Percentiles rank a stretch among this genome's conserved stretches.
These are phyloP conservation scores for Numenius arquata DNA, from an alignment of 2,113 vertebrate species.

Conservation along the genomic window DNA sequence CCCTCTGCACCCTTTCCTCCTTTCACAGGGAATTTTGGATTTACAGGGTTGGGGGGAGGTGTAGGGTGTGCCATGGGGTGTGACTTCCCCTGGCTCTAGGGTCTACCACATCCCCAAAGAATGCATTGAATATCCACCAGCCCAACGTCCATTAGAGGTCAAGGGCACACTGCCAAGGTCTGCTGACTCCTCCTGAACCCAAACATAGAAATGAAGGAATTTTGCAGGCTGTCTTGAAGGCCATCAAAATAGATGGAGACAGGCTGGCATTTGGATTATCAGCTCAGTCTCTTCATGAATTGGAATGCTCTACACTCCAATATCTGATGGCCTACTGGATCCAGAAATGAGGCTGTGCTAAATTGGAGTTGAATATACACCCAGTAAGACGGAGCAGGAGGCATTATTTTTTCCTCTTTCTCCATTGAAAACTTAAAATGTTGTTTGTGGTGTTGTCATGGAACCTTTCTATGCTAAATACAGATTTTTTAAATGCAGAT, in stretches of 20 bases:
- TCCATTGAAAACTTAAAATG: background rate
- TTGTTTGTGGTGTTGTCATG: background rate
- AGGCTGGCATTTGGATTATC: background rate
- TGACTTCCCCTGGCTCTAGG: background rate
- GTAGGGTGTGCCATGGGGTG: background rate
- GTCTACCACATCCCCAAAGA: background rate
- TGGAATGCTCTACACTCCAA: background rate
- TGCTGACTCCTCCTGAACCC: background rate
- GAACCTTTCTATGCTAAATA: background rate
- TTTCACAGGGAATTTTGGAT: background rate
- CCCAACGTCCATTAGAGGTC: background rate
- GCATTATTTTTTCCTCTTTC: background rate
- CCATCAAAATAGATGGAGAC: background rate
- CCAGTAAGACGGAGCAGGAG: background rate
- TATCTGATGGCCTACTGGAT: background rate
- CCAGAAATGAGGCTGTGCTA: background rate
- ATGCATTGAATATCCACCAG: background rate
- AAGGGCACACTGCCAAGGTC: background rate
- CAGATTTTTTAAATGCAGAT: background rate
- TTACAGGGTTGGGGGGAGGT: rapidly evolving
- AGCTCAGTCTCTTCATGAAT: background rate
- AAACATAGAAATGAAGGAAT: background rate
- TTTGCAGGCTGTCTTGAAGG: background rate
- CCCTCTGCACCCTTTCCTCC: background rate
- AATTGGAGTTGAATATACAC: background rate